phyloP scores from a whole-genome alignment of 2,888 invertebrate species.

The Lucinisca nassula region DNA sequence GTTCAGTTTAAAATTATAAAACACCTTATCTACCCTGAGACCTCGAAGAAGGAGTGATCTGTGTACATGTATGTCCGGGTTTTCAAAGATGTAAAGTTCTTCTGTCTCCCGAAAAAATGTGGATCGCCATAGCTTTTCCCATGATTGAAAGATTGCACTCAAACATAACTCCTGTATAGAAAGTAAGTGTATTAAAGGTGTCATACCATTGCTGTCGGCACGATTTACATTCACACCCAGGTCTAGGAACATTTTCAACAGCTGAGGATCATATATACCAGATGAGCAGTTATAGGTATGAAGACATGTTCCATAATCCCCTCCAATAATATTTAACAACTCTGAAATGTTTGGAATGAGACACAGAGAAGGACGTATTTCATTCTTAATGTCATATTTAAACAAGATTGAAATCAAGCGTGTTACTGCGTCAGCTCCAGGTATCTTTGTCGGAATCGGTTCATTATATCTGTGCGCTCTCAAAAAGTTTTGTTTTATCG shows the following conservation, averaged over 20 bases:
- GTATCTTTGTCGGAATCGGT: not conserved
- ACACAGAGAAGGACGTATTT: not conserved
- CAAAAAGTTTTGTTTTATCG: not conserved
- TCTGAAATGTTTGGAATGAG: not conserved
- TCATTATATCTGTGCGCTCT: not conserved
- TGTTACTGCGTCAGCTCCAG: not conserved
- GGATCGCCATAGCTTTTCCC: not conserved
- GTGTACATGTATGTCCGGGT: not conserved
- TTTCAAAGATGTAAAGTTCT: not conserved
- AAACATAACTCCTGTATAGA: not conserved
- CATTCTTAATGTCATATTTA: not conserved
- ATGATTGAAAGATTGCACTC: not conserved
- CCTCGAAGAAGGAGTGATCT: not conserved
- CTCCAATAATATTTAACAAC: not conserved
- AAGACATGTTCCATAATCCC: not conserved
- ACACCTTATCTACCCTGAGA: not conserved
- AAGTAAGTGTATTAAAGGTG: not conserved
- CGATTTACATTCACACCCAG: not conserved
- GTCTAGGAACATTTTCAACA: not conserved
- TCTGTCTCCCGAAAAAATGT: not conserved
- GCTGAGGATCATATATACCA: not conserved
- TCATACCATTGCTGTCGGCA: not conserved
- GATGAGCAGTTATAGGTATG: not conserved
- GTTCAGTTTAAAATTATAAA: not conserved
- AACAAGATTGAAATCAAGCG: not conserved